Base-by-base conservation (phyloP, 2,113 vertebrate species). In the Myiagra hebetior region DNA sequence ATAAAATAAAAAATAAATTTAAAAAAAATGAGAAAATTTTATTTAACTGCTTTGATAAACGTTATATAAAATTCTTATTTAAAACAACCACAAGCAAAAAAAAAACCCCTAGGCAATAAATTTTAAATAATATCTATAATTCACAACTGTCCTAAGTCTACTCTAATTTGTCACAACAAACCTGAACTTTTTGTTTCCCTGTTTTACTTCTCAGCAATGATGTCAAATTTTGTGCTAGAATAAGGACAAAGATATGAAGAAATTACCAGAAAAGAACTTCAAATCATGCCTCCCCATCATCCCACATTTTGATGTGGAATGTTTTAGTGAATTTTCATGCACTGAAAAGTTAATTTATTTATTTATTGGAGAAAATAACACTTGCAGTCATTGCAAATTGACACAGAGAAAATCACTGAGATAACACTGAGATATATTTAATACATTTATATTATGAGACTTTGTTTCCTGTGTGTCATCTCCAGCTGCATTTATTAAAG, bases 21-120 rank as follows among this genome's bases (percentile, higher is more conserved):
- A 47, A 21, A 79, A 16, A 73, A 10, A 9, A 47, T 13, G 6
- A 64, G 9, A 1, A 23, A 44, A 81, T n/a, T 84, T 13, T n/a
- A 83, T 57, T 15, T 27, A 10, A 35, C 13, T n/a, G 27, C 31
- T 80, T 86, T 39, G 47, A 11, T 49, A 27, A 18, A 70, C 42
- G 1, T 23, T 67, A 27, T 11, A 13, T 19, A 59, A 55, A 87
- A 64, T 35, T 57, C 20, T 59, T 1, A 52, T 85, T 84, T 69
- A 10, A 44, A 87, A 42, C 5, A 81, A 74, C 1, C 13, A 1
- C 5, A 64, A 74, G 11, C 0, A 46, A 76, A 83, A 81, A n/a
- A 56, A 52, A 2, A 4, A 15, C 41, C 7, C 19, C 3, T 14
- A 37, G 21, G 2, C 0, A 83, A 68, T 39, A 35, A 5, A 62